Evolutionary conservation across 2,888 invertebrate genomes (phyloP), one percentile per base, ranked within the genome.

Genomic region (Panzeria rudis): DNA sequence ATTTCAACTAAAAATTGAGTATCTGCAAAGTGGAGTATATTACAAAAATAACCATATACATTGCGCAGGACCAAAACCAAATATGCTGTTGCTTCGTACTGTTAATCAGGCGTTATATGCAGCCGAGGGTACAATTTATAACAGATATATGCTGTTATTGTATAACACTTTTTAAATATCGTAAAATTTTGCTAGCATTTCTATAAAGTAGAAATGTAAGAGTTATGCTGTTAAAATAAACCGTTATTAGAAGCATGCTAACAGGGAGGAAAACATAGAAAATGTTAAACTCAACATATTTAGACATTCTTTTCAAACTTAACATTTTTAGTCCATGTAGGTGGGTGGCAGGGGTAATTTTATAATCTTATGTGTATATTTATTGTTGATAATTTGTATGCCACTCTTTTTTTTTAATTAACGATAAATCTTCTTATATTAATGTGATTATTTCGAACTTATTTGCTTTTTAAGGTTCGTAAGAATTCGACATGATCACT

Each of bases 211-310:
- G 41, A 3, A 3, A 7, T 41, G 44, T 9, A 7, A 8, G 9
- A 41, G n/a, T 17, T 41, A 6, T 35, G 5, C 32, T 71, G 54
- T 71, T 71, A 71, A 71, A 56, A 71, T 13, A 44, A 44, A 41
- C 71, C 56, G 7, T 13, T 71, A 71, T 71, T 56, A 0, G 11
- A 8, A 8, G 1, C 3, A 38, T 69, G 52, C 38, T 69, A 38
- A 35, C 0, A 9, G 4, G 0, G 9, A 13, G 3, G 0, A 29
- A 59, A 56, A 71, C 56, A 71, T 71, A 41, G 71, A 71, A 71
- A 44, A 71, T 71, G 56, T 56, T 71, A 71, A 47, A 23, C 4
- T 23, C 4, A 68, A 68, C 52, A 68, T 3, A 32, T 32, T 15
- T n/a, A 32, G 29, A 2, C n/a, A 32, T 32, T 35, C 2, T 11